phyloP scores from a whole-genome alignment of 1,140 invertebrate species.

The Ceratoteleas bidentatus region DNA sequence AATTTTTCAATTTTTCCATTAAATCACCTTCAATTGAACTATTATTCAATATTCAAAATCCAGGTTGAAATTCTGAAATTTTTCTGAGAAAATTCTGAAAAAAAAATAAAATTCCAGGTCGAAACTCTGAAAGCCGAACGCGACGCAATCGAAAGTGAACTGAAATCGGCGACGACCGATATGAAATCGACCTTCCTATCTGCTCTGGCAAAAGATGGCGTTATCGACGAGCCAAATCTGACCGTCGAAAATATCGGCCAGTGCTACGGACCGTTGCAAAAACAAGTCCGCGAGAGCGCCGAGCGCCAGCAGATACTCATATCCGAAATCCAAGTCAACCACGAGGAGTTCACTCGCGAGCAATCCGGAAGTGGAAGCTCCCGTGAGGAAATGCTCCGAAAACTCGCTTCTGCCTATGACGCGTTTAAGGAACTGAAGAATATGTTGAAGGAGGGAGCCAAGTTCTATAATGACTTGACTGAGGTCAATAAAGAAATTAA shows the following conservation, averaged over 20 bases:
- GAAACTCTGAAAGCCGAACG: conserved; percentile 94
- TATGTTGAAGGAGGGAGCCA: conserved; percentile 96
- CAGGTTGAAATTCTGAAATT: no score
- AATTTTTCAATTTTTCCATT: no score
- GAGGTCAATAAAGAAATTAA: no score
- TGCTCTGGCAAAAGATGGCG: conserved; percentile 91
- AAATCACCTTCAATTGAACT: no score
- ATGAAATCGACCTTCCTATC: conserved; percentile 92
- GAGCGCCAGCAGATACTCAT: conserved; percentile 90
- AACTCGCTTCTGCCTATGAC: conserved; percentile 94
- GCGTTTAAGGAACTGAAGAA: conserved; percentile 93
- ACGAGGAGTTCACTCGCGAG: conserved; percentile 88
- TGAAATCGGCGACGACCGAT: conserved; percentile 92
- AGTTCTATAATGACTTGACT: conserved; percentile 99
- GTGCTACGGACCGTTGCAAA: conserved; percentile 90
- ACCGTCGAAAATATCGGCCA: conserved; percentile 89
- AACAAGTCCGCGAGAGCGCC: conserved; percentile 89
- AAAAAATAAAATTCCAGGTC: conserved; percentile 82
- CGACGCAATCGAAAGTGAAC: conserved; percentile 92
- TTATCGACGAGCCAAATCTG: conserved; percentile 92
- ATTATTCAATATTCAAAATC: no score
- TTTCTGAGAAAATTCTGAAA: no score
- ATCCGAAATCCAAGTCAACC: conserved; percentile 88
- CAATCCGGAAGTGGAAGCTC: conserved; percentile 85
- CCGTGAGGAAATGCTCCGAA: conserved; percentile 91